phyloP scores from a whole-genome alignment of 2,888 invertebrate species.

The Litoditis marina region DNA sequence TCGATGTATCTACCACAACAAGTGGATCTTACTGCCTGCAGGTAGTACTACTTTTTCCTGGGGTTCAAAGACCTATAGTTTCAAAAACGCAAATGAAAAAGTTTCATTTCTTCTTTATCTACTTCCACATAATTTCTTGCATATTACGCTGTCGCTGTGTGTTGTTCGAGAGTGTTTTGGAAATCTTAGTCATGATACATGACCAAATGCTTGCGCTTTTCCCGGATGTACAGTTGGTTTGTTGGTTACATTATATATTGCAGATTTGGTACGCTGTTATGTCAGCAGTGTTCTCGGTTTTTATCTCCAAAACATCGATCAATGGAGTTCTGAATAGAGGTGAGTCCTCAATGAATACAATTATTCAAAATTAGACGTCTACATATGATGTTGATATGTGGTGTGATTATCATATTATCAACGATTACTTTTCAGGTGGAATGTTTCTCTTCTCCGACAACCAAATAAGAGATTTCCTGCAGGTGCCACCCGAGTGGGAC shows the following conservation, averaged over 20 bases:
- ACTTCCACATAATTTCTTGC: too few relatives aligned
- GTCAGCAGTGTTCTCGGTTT: slow-evolving; percentile 79
- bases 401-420: neutral
- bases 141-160: too few relatives aligned
- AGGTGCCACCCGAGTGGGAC: slow-evolving; percentile 28
- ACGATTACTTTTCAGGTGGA: slow-evolving; percentile 75
- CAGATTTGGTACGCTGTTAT: slow-evolving; percentile 86
- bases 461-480: slow-evolving; percentile 74
- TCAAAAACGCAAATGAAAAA: neutral
- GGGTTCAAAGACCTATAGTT: neutral
- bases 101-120: too few relatives aligned
- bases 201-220: neutral
- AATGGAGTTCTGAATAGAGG: slow-evolving; percentile 75
- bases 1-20: slow-evolving; percentile 34
- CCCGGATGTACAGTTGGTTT: neutral
- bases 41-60: slow-evolving; percentile 18
- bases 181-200: neutral
- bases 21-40: slow-evolving; percentile 40
- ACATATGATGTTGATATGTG: too few relatives aligned
- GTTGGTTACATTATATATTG: slow-evolving; percentile 67
- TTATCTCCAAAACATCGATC: slow-evolving; percentile 90
- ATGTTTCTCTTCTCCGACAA: slow-evolving; percentile 89
- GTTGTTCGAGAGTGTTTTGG: too few relatives aligned
- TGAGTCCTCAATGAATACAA: neutral
- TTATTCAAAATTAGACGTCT: too few relatives aligned